Base-by-base conservation (phyloP, 64 coral and sea anemone species). In the Actinia equina region DNA sequence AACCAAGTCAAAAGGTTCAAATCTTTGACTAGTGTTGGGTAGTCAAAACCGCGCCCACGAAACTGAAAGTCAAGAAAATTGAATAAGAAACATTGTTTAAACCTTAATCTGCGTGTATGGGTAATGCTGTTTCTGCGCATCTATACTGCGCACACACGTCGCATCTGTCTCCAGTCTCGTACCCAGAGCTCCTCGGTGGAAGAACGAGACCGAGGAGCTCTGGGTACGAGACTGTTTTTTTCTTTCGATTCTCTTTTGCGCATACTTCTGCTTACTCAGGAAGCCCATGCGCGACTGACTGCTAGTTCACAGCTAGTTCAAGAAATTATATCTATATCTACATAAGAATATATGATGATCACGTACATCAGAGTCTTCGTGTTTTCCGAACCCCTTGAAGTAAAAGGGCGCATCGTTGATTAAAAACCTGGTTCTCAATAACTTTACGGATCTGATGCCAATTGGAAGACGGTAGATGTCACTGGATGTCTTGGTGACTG, bases 1-100 rank as follows among this genome's bases (percentile, higher is more conserved):
- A 98, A 94, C 95, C 95, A 98, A n/a, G 94, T 91, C 18, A 98
- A 62, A 52, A 98, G 82, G 77, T 91, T 98, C 4, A 98, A 93
- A 52, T 98, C 95, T 91, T 91, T 93, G 41, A 94, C 82, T 16
- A 98, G 77, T 19, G 83, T 86, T 67, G 92, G 92, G 60, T 91
- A 94, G 82, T 98, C 95, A 86, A 98, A 98, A 12, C 95, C 95
- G 77, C 92, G 85, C n/a, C 92, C 95, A 56, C 95, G 89, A 54
- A 98, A 88, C 95, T 98, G 77, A 51, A 22, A 77, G 8, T 37
- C 46, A 53, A 23, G 17, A 80, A 1, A 67, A 42, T 77, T 12
- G 13, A 44, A 19, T 77, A 0, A 8, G 9, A 26, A 49, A n/a
- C n/a, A 49, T 49, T 49, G 3, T 49, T 49, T 9, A 26, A 0